Evolutionary conservation across 2,888 invertebrate genomes (phyloP), one percentile per base, ranked within the genome.

Genomic region (Euspilapteryx auroguttella): DNA sequence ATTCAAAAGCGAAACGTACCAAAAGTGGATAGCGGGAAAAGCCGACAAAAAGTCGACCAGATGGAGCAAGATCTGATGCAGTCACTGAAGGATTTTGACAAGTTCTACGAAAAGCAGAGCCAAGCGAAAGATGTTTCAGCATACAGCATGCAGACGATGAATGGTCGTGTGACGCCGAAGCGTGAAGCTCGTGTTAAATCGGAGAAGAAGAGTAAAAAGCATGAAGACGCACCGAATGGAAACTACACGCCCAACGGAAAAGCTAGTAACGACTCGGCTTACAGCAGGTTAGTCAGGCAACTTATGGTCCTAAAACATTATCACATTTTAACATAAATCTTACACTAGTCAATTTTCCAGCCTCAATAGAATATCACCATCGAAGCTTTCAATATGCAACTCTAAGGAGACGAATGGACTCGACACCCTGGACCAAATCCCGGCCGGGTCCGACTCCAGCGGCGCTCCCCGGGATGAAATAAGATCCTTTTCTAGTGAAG

Each of bases 201-300:
- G 20, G 66, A 69, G 21, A 47, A 51, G 25, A 75, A 61, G 40
- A 54, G 47, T 32, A 58, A 63, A 37, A 73, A 66, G 5, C 21
- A 29, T 37, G 42, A 40, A 15, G 64, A 42, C 25, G 29, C 59
- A 15, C 36, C 50, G 29, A 73, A 68, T 38, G 71, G 57, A 36
- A 63, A 71, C 48, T 57, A 45, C 47, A 69, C 56, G 37, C 62
- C 61, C 9, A 66, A 55, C 37, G 66, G 61, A 28, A 68, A 58
- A 44, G 38, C 45, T 22, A 81, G 63, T 48, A 63, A 61, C 14
- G 90, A 90, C 62, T 90, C 90, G 14, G 90, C 90, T 30, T 90
- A 90, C 66, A 88, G 88, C 81, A 90, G 90, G 90, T 90, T 75
- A 77, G 76, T 64, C 62, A 71, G 71, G 73, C 65, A 68, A 55